Conservation (phyloP, 2,888 invertebrate genomes). For the Branchellion lobata region DNA sequence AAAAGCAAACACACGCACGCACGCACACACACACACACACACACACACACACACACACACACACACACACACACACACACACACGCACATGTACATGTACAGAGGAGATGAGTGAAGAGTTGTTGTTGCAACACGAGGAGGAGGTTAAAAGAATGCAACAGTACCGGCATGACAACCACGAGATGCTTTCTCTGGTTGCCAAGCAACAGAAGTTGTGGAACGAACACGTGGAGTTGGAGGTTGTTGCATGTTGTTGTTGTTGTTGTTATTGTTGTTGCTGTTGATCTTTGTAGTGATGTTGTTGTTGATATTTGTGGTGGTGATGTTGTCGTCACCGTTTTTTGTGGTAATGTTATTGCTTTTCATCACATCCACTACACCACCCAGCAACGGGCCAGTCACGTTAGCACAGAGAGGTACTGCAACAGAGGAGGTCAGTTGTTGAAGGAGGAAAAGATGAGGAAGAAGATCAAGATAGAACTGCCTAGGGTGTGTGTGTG, state of each 20-base stretch:
- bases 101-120: conserved; percentile 76
- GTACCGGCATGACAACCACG: conserved; percentile 59
- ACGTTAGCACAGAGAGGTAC: conserved; percentile 74
- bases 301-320: too few relatives aligned
- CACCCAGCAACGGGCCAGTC: conserved; percentile 69
- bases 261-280: not conserved
- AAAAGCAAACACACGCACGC: too few relatives aligned
- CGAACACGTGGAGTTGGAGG: conserved; percentile 75
- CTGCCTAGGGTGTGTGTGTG: conserved; percentile 60
- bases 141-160: conserved; percentile 71
- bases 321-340: not conserved
- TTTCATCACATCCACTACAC: too few relatives aligned
- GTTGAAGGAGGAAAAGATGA: conserved; percentile 79
- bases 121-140: conserved; percentile 76
- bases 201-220: conserved; percentile 72
- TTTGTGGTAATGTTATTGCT: too few relatives aligned
- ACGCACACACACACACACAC: too few relatives aligned
- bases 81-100: too few relatives aligned
- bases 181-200: conserved; percentile 65
- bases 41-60: too few relatives aligned
- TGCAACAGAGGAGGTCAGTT: conserved; percentile 82
- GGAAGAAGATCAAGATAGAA: conserved; percentile 73
- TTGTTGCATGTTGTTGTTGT: too few relatives aligned
- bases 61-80: too few relatives aligned
- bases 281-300: not conserved